Percentiles rank a stretch among this genome's conserved stretches.
Conservation (phyloP, 2,888 invertebrate genomes). For the Mimachlamys varia region DNA sequence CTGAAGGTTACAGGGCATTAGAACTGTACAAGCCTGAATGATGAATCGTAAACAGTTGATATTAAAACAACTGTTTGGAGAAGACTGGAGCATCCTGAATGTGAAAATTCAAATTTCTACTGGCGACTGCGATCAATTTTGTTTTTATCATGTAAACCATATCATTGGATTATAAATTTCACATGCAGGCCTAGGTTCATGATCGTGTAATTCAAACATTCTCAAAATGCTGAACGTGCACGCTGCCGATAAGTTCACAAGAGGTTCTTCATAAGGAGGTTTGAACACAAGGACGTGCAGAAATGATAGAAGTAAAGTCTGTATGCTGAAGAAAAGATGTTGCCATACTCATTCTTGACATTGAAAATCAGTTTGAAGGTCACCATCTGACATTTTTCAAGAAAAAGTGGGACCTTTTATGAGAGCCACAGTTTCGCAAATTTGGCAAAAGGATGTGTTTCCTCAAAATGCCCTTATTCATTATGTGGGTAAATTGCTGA, state of each 20-base stretch:
- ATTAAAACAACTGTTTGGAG: background rate
- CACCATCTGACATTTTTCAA: background rate
- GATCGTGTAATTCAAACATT: no score
- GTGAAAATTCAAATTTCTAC: background rate
- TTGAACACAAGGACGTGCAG: background rate
- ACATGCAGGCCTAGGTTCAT: no score
- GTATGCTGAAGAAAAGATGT: background rate
- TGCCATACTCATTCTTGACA: background rate
- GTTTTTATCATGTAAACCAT: background rate
- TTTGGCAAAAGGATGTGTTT: no score
- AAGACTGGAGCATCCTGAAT: background rate
- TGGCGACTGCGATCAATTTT: background rate
- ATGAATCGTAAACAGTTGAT: background rate
- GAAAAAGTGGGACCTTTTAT: background rate
- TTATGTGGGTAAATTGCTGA: no score
- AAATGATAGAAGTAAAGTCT: background rate
- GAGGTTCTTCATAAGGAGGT: no score
- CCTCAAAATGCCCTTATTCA: no score
- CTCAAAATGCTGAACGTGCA: no score
- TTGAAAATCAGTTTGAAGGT: background rate
- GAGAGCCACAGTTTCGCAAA: no score
- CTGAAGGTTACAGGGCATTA: background rate
- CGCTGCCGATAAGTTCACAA: background rate
- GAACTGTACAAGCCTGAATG: background rate
- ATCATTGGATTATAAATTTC: background rate